These are phyloP conservation scores for Dicerorhinus sumatrensis DNA, from an alignment of 2,113 vertebrate genomes.

Conservation along the genomic window DNA sequence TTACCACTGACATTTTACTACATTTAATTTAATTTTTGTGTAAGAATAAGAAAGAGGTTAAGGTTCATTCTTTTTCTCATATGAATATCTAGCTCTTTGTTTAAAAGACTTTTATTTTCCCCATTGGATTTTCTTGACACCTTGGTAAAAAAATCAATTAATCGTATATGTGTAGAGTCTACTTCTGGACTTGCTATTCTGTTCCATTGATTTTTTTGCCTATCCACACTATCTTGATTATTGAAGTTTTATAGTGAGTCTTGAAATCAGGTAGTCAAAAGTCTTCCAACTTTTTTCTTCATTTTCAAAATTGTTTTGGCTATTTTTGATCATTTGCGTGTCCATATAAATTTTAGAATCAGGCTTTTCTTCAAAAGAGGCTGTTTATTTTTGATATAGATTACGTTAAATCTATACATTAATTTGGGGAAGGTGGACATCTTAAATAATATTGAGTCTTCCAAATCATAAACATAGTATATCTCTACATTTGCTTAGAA, in stretches of 20 bases:
- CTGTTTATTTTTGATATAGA: neutral
- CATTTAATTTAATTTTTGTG: neutral
- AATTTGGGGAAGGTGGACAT: neutral
- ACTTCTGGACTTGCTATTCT: neutral
- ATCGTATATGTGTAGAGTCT: neutral
- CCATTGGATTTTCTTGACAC: neutral
- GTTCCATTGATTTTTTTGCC: neutral
- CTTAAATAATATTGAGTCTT: neutral
- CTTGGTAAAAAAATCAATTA: neutral
- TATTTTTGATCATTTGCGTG: neutral
- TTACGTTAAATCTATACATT: neutral
- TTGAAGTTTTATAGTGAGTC: neutral
- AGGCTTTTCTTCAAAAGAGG: neutral
- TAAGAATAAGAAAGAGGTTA: neutral
- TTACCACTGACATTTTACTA: constrained; percentile 17
- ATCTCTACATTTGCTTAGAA: neutral
- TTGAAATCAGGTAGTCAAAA: constrained; percentile 10
- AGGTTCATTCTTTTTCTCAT: neutral
- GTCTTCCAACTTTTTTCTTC: neutral
- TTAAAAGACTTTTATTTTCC: neutral
- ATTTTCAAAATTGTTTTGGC: constrained; percentile 22
- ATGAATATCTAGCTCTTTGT: neutral
- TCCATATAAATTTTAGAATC: neutral
- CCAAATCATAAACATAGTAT: neutral
- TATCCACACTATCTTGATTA: neutral